These are phyloP conservation scores for Caenorhabditis elegans DNA, from an alignment of 1,140 invertebrate genomes.

Conservation along the genomic window DNA sequence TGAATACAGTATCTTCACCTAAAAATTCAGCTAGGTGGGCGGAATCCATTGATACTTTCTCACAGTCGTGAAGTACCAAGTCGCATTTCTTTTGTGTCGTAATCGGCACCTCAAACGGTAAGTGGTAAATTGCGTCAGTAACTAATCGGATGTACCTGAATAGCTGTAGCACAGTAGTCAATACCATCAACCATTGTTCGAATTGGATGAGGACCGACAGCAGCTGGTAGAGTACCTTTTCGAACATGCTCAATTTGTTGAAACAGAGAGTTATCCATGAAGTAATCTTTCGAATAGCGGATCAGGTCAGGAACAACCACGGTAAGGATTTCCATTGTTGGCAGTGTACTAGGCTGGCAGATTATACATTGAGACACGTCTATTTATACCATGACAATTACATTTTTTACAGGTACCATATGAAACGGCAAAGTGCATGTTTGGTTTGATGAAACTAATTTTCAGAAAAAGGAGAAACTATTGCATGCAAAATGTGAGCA, in stretches of 20 bases:
- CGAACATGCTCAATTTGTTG: conserved; percentile 16
- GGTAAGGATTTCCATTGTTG: neutral
- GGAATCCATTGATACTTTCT: neutral
- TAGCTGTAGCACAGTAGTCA: neutral
- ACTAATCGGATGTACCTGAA: neutral
- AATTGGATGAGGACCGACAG: neutral
- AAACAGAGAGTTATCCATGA: conserved; percentile 8
- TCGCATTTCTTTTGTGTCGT: conserved; percentile 7
- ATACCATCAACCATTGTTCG: conserved; percentile 20
- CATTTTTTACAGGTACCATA: neutral
- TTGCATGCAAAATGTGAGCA: neutral
- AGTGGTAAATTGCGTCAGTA: neutral
- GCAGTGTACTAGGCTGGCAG: neutral
- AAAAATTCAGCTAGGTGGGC: neutral
- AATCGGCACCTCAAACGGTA: neutral
- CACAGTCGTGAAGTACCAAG: neutral
- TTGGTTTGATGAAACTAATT: neutral
- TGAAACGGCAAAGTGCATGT: neutral
- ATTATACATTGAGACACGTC: neutral
- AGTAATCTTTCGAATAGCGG: conserved; percentile 2
- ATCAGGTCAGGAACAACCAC: neutral
- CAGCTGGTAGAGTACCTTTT: neutral
- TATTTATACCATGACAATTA: neutral
- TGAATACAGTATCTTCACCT: neutral
- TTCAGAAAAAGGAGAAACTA: neutral